phyloP scores from a whole-genome alignment of 2,113 vertebrate genomes.

The Etheostoma cragini region DNA sequence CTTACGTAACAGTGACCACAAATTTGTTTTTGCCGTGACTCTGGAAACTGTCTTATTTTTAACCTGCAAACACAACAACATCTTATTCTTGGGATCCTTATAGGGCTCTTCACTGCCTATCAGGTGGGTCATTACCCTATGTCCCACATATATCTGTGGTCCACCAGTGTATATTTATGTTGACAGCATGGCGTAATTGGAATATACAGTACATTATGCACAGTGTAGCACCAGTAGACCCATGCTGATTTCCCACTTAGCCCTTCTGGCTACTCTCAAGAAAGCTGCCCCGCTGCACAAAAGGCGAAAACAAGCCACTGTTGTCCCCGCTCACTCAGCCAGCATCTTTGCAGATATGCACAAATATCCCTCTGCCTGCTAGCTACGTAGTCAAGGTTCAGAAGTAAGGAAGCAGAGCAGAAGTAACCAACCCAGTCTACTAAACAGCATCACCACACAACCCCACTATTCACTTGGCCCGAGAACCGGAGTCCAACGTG shows the following conservation, averaged over 20 bases:
- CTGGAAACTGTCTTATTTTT: constrained; percentile 46
- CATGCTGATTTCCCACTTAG: constrained; percentile 58
- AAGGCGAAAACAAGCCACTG: constrained; percentile 74
- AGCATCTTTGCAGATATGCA: constrained; percentile 70
- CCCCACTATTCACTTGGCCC: constrained; percentile 26
- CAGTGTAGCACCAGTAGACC: constrained; percentile 36
- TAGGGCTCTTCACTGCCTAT: neutral
- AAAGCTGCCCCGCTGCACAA: constrained; percentile 59
- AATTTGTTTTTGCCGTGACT: constrained; percentile 62
- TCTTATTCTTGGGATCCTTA: neutral
- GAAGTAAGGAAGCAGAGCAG: constrained; percentile 80
- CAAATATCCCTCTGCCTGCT: constrained; percentile 64
- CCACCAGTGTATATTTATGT: constrained; percentile 16
- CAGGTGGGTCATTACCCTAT: neutral
- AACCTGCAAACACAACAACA: constrained; percentile 21
- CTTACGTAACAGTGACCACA: constrained; percentile 78
- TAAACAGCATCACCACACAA: constrained; percentile 47
- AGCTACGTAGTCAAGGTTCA: constrained; percentile 69
- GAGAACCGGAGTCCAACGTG: constrained; percentile 9
- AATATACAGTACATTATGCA: constrained; percentile 52
- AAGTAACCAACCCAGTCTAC: constrained; percentile 67
- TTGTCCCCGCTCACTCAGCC: constrained; percentile 77
- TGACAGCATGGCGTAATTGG: constrained; percentile 40
- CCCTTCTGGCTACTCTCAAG: constrained; percentile 64
- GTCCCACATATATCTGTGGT: constrained; percentile 1